phyloP scores from a whole-genome alignment of 2,113 vertebrate species.

The Rhinopomastus cyanomelas region DNA sequence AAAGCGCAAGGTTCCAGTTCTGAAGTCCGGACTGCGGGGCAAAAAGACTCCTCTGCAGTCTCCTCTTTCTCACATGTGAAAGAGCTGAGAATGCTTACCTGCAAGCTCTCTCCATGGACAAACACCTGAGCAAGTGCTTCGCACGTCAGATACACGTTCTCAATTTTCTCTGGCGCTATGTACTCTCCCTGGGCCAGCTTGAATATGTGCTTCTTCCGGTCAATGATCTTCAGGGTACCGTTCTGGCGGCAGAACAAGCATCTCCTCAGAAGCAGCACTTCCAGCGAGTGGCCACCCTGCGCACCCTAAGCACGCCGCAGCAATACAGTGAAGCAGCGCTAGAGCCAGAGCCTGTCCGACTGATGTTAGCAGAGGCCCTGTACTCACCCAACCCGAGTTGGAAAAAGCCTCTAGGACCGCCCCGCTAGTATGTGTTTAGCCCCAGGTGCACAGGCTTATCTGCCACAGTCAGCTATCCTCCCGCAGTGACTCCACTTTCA shows the following conservation, averaged over 20 bases:
- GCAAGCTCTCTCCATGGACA: constrained; percentile 93
- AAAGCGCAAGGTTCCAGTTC: background rate
- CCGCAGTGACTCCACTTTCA: background rate
- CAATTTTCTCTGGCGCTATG: constrained; percentile 97
- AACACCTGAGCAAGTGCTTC: constrained; percentile 91
- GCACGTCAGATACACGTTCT: constrained; percentile 87
- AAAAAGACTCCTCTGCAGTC: background rate
- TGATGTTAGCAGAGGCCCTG: background rate
- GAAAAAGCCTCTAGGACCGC: background rate
- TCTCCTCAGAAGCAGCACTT: background rate
- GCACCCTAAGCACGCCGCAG: background rate
- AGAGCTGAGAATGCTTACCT: constrained; percentile 76
- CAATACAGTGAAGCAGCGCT: background rate
- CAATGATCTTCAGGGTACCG: constrained; percentile 92
- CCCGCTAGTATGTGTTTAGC: background rate
- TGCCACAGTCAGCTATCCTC: background rate
- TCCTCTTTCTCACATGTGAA: background rate
- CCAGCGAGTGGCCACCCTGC: background rate
- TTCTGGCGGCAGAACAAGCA: constrained; percentile 78
- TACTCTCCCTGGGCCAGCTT: constrained; percentile 98
- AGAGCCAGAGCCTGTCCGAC: background rate
- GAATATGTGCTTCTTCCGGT: constrained; percentile 98
- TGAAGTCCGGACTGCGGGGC: fast-evolving
- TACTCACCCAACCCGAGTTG: background rate
- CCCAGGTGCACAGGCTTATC: background rate